phyloP scores from a whole-genome alignment of 2,797 vertebrate species.

The Champsocephalus esox region DNA sequence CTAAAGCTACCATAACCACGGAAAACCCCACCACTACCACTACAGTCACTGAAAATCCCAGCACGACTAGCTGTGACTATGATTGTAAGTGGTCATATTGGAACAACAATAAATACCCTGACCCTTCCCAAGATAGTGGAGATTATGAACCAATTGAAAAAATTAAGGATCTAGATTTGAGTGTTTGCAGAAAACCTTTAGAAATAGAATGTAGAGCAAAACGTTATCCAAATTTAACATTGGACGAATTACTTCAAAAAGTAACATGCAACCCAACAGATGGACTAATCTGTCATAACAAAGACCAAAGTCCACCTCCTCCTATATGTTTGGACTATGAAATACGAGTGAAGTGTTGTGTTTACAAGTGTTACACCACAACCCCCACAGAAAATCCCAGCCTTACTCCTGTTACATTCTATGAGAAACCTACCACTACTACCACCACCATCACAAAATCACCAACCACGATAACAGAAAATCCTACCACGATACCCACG shows the following conservation, averaged over 20 bases:
- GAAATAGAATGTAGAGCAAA: slow-evolving; percentile 84
- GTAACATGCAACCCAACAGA: slow-evolving; percentile 76
- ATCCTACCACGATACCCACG: neutral
- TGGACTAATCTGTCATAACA: slow-evolving; percentile 85
- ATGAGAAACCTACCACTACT: neutral
- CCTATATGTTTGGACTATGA: slow-evolving; percentile 84
- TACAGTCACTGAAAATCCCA: neutral
- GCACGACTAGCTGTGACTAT: neutral
- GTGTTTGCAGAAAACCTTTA: slow-evolving; percentile 70
- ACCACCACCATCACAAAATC: neutral
- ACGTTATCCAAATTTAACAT: slow-evolving; percentile 26
- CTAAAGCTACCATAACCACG: neutral
- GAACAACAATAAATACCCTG: slow-evolving; percentile 76
- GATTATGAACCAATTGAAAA: slow-evolving; percentile 84
- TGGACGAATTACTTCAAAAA: slow-evolving; percentile 68
- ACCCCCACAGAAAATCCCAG: neutral
- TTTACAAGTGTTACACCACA: neutral
- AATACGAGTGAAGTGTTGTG: slow-evolving; percentile 84
- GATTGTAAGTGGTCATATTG: slow-evolving; percentile 85
- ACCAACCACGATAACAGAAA: neutral
- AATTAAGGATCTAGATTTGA: slow-evolving; percentile 73
- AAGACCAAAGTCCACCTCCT: slow-evolving; percentile 33
- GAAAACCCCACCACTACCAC: neutral
- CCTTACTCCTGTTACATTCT: fast-evolving
- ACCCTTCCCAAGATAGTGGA: slow-evolving; percentile 45